These are phyloP conservation scores for Eptesicus fuscus DNA, from an alignment of 2,113 vertebrate species.

Conservation along the genomic window DNA sequence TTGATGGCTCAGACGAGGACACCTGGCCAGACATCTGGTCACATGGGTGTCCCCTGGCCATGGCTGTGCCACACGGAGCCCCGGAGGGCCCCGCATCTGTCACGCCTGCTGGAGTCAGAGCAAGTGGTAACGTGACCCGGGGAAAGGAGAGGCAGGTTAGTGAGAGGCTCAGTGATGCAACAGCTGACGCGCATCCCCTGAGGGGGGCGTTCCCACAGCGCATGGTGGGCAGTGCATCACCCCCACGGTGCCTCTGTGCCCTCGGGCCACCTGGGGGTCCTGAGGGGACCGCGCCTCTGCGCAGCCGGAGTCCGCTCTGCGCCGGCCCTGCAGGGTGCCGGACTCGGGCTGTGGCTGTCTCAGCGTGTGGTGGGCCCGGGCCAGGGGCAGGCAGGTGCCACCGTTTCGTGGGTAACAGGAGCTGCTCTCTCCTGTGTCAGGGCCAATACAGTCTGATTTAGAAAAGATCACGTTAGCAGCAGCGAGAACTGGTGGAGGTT, in stretches of 20 bases:
- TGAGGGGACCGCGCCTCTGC: not conserved
- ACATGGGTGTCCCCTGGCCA: not conserved
- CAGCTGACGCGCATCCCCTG: not conserved
- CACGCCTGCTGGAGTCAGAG: not conserved
- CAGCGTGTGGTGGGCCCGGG: fast-evolving
- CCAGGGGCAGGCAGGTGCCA: not conserved
- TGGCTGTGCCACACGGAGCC: not conserved
- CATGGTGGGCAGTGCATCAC: not conserved
- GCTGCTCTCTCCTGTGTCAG: not conserved
- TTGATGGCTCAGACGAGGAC: not conserved
- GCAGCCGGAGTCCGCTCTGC: not conserved
- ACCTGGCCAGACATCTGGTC: not conserved
- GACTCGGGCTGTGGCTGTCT: not conserved
- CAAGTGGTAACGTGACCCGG: no score
- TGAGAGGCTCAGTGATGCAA: not conserved
- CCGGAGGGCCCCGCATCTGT: not conserved
- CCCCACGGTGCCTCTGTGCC: not conserved
- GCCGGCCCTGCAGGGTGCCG: not conserved
- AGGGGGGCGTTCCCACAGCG: not conserved
- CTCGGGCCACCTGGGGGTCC: not conserved
- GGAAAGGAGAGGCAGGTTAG: not conserved
- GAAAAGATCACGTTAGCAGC: not conserved
- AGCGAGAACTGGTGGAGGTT: not conserved
- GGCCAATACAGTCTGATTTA: not conserved
- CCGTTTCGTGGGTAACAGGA: fast-evolving